Evolutionary conservation across 2,888 invertebrate species (phyloP), one percentile per base, ranked within the genome.

Genomic region (Pogonocherus hispidulus): DNA sequence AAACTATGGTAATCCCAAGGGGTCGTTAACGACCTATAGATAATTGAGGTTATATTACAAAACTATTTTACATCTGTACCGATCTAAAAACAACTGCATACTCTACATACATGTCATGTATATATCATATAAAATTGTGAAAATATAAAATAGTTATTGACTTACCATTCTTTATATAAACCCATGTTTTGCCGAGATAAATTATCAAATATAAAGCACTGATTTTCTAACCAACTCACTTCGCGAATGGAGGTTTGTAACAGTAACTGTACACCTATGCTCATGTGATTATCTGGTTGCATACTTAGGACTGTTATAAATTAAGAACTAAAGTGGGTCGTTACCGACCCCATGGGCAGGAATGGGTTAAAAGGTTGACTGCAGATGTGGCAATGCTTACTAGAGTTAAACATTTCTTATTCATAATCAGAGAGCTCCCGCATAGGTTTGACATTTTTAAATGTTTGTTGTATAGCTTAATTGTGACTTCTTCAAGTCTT

Each of bases 261-360:
- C 3, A 2, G 14, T 1, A 3, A 44, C 44, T 9, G 44, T 44
- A 44, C 44, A 44, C 18, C 18, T 16, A 44, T 44, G 44, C n/a
- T n/a, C 44, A 18, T 44, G 18, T 44, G n/a, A 44, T 11, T 44
- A 44, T 44, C 32, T 32, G 32, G 3, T 6, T 32, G 32, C 32
- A 44, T 44, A 44, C 44, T 44, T 44, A 44, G n/a, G n/a, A 44
- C 44, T 44, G 44, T 44, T 14, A 44, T 44, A 44, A 44, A 44
- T 44, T 44, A 44, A 44, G 11, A n/a, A 44, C n/a, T 44, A 18
- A 44, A 44, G 14, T 44, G 44, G 44, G 44, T 44, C 18, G 44
- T 44, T 44, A 44, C 44, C 44, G 14, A 44, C 44, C 44, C 5
- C 44, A 14, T 44, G 9, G 44, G 44, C 44, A 44, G n/a, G 44